Percentiles rank a stretch among this genome's conserved stretches.
These are phyloP conservation scores for Sarotherodon lohbergeri DNA, from an alignment of 2,113 vertebrate species.

Conservation along the genomic window DNA sequence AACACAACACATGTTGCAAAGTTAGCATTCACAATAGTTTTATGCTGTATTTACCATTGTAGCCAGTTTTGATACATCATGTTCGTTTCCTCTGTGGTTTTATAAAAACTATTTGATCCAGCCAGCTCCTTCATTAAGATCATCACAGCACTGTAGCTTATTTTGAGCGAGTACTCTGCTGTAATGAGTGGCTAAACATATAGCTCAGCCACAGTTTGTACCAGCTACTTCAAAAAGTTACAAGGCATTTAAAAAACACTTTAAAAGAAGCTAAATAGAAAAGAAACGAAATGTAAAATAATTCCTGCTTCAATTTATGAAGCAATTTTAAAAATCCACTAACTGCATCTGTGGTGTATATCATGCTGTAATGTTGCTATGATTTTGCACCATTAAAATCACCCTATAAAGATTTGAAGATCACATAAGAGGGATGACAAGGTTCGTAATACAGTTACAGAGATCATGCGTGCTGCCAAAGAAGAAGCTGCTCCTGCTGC, in stretches of 20 bases:
- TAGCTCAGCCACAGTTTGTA: background rate
- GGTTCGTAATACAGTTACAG: slow-evolving; percentile 68
- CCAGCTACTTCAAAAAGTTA: background rate
- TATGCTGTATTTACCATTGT: background rate
- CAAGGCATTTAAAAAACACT: background rate
- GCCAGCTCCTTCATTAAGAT: background rate
- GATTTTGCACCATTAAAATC: slow-evolving; percentile 21
- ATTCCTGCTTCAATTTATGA: background rate
- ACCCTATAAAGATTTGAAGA: background rate
- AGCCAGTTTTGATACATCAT: background rate
- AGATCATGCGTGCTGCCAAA: slow-evolving; percentile 45
- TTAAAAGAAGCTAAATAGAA: background rate
- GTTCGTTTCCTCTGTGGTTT: background rate
- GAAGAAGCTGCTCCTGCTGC: slow-evolving; percentile 29
- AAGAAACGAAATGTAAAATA: background rate
- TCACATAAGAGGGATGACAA: slow-evolving; percentile 16
- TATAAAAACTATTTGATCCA: background rate
- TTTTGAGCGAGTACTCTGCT: background rate
- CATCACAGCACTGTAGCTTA: background rate
- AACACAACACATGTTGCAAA: background rate
- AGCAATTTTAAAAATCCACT: background rate
- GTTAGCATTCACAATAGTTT: background rate
- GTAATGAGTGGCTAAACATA: background rate
- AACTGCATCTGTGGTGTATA: slow-evolving; percentile 1
- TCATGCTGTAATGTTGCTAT: background rate